Percentiles rank a stretch among this genome's conserved stretches.
These are phyloP conservation scores for Brevimyrus niger DNA, from an alignment of 2,113 vertebrate genomes.

Conservation along the genomic window DNA sequence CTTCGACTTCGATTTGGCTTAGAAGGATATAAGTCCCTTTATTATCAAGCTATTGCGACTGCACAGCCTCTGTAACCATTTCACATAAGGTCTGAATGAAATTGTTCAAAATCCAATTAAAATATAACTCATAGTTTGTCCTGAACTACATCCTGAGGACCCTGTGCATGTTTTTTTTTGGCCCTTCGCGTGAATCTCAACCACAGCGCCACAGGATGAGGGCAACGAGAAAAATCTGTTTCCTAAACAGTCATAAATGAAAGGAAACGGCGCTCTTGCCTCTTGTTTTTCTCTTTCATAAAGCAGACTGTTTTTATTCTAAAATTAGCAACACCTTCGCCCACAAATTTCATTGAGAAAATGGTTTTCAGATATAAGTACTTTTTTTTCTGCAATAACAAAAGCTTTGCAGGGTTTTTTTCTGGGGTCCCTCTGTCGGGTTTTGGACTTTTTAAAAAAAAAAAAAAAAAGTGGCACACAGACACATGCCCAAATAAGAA, in stretches of 20 bases:
- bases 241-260: slow-evolving; percentile 8
- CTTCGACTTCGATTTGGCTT: background rate
- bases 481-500: background rate
- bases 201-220: background rate
- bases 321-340: slow-evolving; percentile 12
- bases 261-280: background rate
- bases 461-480: background rate
- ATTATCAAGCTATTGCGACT: background rate
- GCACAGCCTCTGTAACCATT: background rate
- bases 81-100: background rate
- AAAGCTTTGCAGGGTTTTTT: background rate
- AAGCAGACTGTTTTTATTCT: slow-evolving; percentile 12
- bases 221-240: background rate
- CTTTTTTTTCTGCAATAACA: background rate
- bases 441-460: background rate
- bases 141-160: background rate
- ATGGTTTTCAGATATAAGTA: background rate
- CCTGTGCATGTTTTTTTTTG: background rate
- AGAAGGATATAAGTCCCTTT: background rate
- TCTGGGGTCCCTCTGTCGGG: background rate
- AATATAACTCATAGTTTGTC: background rate
- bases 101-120: background rate
- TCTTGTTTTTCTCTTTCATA: slow-evolving; percentile 12
- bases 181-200: background rate
- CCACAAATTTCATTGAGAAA: slow-evolving; percentile 16